Base-by-base conservation (phyloP, 2,113 vertebrate genomes). In the Electrona antarctica region DNA sequence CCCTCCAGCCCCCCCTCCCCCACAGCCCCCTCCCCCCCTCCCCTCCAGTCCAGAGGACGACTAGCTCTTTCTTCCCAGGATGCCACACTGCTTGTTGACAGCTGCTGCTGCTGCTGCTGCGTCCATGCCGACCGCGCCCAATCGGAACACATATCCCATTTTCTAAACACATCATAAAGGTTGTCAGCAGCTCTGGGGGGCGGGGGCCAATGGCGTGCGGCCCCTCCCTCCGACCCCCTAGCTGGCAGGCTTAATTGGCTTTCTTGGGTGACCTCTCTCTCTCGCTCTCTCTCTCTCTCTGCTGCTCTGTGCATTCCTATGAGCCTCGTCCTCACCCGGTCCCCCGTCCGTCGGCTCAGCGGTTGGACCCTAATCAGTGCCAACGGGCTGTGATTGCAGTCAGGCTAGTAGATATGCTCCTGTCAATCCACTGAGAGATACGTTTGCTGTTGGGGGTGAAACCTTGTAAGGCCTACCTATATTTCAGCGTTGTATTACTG, bases 101-200 rank as follows among this genome's bases (percentile, higher is more conserved):
- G 83, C 79, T 82, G 77, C 74, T 21, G 21, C 21, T 21, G 21
- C 21, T 1, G 1, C 21, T 21, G 21, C 2, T 21, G n/a, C n/a
- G n/a, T n/a, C n/a, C n/a, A n/a, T n/a, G 52, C 46, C 71, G 65
- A 60, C 9, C 28, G 51, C 70, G 77, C 59, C 79, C 72, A 78
- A 69, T 63, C 71, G 68, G 50, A 21, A 72, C 62, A 1, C 15
- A 76, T 73, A 88, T 90, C 87, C 69, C n/a, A 78, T 89, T 84
- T 79, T 67, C 77, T 71, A 78, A 85, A 90, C 87, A 88, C 70
- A 77, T 82, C 85, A 87, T 90, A 80, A 89, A 88, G 45, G 61
- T 60, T 85, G 84, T 88, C 87, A 85, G 50, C 87, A 61, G 81
- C 86, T 62, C 11, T 1, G 14, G 29, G 6, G 28, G 28, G 47